Percentiles rank a stretch among this genome's conserved stretches.
phyloP scores from a whole-genome alignment of 2,113 vertebrate species.

The Sakesphorus luctuosus region DNA sequence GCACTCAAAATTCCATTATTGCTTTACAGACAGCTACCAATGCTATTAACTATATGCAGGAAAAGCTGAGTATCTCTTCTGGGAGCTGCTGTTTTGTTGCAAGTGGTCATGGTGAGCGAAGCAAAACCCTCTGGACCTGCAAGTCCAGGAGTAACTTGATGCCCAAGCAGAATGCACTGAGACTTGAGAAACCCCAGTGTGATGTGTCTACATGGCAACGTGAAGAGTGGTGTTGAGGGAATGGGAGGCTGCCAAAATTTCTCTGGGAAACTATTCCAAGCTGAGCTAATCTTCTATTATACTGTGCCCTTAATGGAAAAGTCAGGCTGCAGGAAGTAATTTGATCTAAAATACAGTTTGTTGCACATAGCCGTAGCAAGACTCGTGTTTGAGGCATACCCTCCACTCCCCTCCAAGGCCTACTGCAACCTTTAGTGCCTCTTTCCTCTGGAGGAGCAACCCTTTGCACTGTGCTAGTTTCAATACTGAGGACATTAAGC shows the following conservation, averaged over 20 bases:
- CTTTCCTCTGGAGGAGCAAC: neutral
- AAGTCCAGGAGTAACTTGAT: neutral
- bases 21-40: neutral
- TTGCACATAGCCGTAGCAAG: neutral
- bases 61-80: neutral
- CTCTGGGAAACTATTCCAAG: neutral
- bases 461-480: neutral
- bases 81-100: neutral
- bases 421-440: neutral
- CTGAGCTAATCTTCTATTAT: neutral
- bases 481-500: neutral
- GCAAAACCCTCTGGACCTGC: neutral
- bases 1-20: neutral
- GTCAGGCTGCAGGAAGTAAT: neutral
- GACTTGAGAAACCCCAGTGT: fast-evolving
- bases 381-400: neutral
- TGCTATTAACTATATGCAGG: neutral
- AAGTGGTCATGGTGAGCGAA: neutral
- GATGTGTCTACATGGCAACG: fast-evolving
- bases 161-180: neutral
- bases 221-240: neutral
- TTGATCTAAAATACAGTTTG: fast-evolving
- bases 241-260: neutral
- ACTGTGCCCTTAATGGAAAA: neutral
- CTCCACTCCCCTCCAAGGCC: neutral